Evolutionary conservation across 2,888 invertebrate genomes (phyloP).

Genomic region (Tridacna gigas): DNA sequence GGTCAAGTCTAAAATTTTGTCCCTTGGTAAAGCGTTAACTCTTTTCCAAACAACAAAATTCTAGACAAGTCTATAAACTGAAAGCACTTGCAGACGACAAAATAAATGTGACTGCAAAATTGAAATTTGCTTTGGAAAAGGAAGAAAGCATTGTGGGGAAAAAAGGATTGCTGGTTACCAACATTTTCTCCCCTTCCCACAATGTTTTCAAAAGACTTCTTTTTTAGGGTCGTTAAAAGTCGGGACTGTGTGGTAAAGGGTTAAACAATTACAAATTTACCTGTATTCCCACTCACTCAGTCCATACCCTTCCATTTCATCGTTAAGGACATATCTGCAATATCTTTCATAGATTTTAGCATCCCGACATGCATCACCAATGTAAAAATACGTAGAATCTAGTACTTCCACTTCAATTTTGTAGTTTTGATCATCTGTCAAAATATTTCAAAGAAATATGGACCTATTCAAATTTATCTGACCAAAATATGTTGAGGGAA

Average conservation of each 20-base stretch:
- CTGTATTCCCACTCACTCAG: conserved; percentile 84
- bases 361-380: conserved; percentile 76
- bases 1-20: too few species aligned
- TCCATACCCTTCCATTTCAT: conserved; percentile 77
- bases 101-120: too few species aligned
- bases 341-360: conserved; percentile 81
- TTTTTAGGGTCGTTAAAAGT: too few species aligned
- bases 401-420: conserved; percentile 68
- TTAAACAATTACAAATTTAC: conserved; percentile 55
- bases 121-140: too few species aligned
- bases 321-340: conserved; percentile 78
- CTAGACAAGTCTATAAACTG: too few species aligned
- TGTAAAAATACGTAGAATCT: conserved; percentile 75
- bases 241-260: not conserved
- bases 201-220: too few species aligned
- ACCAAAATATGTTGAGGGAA: too few species aligned
- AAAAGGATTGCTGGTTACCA: not conserved
- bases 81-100: too few species aligned
- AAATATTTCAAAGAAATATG: not conserved
- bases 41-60: too few species aligned
- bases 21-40: too few species aligned
- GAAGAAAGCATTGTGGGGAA: not conserved
- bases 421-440: conserved; percentile 73
- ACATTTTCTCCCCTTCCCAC: not conserved
- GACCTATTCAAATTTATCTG: too few species aligned